Percentiles rank a stretch among this genome's conserved stretches.
These are phyloP conservation scores for Spongilla lacustris DNA, from an alignment of 37 sponge, comb jelly and placozoan genomes.

Conservation along the genomic window DNA sequence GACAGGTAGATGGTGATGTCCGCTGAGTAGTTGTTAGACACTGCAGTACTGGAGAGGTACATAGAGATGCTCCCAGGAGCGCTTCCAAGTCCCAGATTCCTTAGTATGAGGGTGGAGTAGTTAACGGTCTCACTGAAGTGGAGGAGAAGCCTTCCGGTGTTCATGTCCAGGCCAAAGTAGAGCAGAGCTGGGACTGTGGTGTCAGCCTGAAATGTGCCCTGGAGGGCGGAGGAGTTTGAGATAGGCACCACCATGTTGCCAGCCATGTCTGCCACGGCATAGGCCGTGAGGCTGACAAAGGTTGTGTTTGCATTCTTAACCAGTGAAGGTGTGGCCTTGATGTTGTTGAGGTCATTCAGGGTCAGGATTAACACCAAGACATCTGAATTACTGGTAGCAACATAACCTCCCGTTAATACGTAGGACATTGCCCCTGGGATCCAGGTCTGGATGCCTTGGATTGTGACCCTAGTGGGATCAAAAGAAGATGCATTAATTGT, in stretches of 20 bases:
- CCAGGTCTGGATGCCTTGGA: constrained; percentile 52
- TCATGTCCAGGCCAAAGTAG: constrained; percentile 76
- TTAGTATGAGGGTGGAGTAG: constrained; percentile 34
- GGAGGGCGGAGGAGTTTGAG: constrained; percentile 37
- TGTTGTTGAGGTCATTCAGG: constrained; percentile 48
- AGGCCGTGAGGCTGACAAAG: constrained; percentile 56
- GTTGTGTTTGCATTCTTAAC: constrained; percentile 63
- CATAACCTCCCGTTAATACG: constrained; percentile 39
- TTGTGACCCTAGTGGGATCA: constrained; percentile 31
- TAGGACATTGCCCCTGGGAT: constrained; percentile 6
- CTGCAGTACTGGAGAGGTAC: constrained; percentile 15
- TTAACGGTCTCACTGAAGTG: constrained; percentile 84
- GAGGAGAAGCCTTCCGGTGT: constrained; percentile 64
- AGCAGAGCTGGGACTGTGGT: constrained; percentile 63
- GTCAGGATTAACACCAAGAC: constrained; percentile 52
- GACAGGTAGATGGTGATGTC: constrained; percentile 50
- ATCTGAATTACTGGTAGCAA: constrained; percentile 11
- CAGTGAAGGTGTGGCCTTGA: constrained; percentile 54
- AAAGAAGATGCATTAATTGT: constrained; percentile 68
- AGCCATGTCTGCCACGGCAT: constrained; percentile 63
- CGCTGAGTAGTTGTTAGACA: constrained; percentile 35
- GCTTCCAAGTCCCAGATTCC: constrained; percentile 31
- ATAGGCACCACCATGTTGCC: constrained; percentile 60
- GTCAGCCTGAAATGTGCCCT: constrained; percentile 46
- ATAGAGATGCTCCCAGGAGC: background rate